phyloP scores from a whole-genome alignment of 2,113 vertebrate species.

The Neolamprologus brichardi region DNA sequence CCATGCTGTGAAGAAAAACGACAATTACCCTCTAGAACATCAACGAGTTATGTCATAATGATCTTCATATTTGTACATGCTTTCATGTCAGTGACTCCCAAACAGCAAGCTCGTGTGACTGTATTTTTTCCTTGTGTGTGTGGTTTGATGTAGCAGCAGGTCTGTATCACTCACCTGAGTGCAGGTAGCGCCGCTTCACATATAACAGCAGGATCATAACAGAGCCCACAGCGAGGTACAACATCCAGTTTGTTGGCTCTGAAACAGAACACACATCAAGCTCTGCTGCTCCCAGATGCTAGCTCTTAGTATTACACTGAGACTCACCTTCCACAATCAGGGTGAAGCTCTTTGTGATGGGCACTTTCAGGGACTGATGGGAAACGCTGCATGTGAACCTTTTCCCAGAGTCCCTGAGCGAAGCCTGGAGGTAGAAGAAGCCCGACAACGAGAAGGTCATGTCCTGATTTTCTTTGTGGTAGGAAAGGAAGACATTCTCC shows the following conservation, averaged over 20 bases:
- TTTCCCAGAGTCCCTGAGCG: slow-evolving; percentile 23
- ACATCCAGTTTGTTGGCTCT: slow-evolving; percentile 44
- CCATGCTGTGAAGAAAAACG: background rate
- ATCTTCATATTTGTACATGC: background rate
- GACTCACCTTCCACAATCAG: slow-evolving; percentile 59
- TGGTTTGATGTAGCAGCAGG: background rate
- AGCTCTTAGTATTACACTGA: background rate
- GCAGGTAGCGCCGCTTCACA: slow-evolving; percentile 1
- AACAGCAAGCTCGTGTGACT: background rate
- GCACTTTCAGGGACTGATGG: slow-evolving; percentile 61
- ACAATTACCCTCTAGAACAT: background rate
- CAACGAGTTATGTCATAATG: background rate
- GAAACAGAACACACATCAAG: background rate
- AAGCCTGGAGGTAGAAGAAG: slow-evolving; percentile 65
- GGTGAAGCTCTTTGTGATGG: slow-evolving; percentile 68
- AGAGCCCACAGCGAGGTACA: background rate
- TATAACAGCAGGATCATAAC: background rate
- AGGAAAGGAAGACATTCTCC: background rate
- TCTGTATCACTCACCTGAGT: slow-evolving; percentile 42
- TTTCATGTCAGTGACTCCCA: background rate
- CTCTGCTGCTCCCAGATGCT: slow-evolving; percentile 36
- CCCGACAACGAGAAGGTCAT: slow-evolving; percentile 67
- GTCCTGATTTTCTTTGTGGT: slow-evolving; percentile 50
- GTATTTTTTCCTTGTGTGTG: background rate
- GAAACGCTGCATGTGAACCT: slow-evolving; percentile 68